Base-by-base conservation (phyloP, 2,888 invertebrate genomes). In the Noctua fimbriata region DNA sequence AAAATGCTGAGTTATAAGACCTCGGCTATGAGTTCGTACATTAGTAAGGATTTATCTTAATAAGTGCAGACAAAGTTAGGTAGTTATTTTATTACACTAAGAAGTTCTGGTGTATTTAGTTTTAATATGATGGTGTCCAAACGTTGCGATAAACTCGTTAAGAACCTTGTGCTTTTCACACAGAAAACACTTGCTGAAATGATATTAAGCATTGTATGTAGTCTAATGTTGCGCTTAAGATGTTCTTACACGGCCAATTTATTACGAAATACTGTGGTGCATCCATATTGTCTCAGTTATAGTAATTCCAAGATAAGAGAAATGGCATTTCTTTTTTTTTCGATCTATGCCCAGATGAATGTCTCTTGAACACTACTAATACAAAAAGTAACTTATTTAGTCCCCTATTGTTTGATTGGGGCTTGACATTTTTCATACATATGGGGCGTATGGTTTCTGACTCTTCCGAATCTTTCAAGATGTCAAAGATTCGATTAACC, bases 41-140 rank as follows among this genome's bases (percentile, higher is more conserved):
- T 77, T 77, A 78, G 28, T 73, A 78, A 87, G 72, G 63, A 73
- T 82, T 85, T 88, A 84, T 79, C 83, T 81, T 88, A 70, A 69
- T 83, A 87, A 87, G 83, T 76, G 69, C 87, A 78, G 85, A 85
- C 83, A 84, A 85, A 79, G 71, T 79, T 84, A 87, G 69, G 41
- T 87, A 70, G 78, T 82, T 76, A 76, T 80, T 75, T 81, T 78
- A 73, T 65, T 69, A 78, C 75, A 77, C 74, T 80, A 82, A 80
- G 70, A 75, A 58, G 44, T 58, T 69, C 74, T 80, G 44, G 85
- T 85, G 83, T 85, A 76, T 12, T 32, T 89, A 83, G 81, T 79
- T 89, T 66, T 70, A 84, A 75, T 73, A 78, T 78, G 71, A 71
- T 32, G 41, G 71, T 81, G 84, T 87, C 84, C 84, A 87, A 88